These are phyloP conservation scores for Drosophila subquinaria DNA, from an alignment of 2,888 invertebrate genomes.

Conservation along the genomic window DNA sequence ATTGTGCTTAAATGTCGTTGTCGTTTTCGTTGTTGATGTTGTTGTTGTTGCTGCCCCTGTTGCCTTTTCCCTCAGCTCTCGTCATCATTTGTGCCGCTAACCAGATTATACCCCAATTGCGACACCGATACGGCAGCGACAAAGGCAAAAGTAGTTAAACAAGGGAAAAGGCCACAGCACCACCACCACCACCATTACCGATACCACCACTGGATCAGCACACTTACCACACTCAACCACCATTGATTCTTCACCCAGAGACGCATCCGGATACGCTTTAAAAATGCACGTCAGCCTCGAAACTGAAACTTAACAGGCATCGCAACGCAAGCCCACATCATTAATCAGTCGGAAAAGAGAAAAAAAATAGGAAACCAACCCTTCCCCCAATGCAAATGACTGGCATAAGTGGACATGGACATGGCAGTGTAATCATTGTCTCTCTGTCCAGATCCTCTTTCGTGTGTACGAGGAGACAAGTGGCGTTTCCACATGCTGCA, in stretches of 20 bases:
- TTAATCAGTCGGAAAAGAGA: slow-evolving; percentile 62
- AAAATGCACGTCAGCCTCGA: slow-evolving; percentile 54
- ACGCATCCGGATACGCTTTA: slow-evolving; percentile 34
- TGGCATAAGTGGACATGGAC: slow-evolving; percentile 43
- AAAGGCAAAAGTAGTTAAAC: slow-evolving; percentile 59
- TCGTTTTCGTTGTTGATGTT: slow-evolving; percentile 48
- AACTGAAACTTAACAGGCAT: slow-evolving; percentile 37
- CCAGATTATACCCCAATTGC: slow-evolving; percentile 79
- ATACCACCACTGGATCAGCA: slow-evolving; percentile 18
- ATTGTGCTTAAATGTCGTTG: slow-evolving; percentile 79
- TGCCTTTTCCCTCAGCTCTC: slow-evolving; percentile 36
- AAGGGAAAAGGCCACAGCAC: slow-evolving; percentile 35
- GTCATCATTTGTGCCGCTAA: slow-evolving; percentile 69
- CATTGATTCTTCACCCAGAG: slow-evolving; percentile 28
- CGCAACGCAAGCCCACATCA: slow-evolving; percentile 51
- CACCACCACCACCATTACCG: slow-evolving; percentile 33
- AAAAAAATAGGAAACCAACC: slow-evolving; percentile 7
- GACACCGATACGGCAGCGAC: slow-evolving; percentile 60
- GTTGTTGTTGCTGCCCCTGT: slow-evolving; percentile 24
- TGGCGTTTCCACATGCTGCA: slow-evolving; percentile 42
- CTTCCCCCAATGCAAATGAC: slow-evolving; percentile 48
- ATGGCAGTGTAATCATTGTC: slow-evolving; percentile 13
- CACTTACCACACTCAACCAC: slow-evolving; percentile 43
- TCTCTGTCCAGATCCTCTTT: not conserved
- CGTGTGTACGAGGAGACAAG: slow-evolving; percentile 23